These are phyloP conservation scores for Lates calcarifer DNA, from an alignment of 2,113 vertebrate genomes.

Conservation along the genomic window DNA sequence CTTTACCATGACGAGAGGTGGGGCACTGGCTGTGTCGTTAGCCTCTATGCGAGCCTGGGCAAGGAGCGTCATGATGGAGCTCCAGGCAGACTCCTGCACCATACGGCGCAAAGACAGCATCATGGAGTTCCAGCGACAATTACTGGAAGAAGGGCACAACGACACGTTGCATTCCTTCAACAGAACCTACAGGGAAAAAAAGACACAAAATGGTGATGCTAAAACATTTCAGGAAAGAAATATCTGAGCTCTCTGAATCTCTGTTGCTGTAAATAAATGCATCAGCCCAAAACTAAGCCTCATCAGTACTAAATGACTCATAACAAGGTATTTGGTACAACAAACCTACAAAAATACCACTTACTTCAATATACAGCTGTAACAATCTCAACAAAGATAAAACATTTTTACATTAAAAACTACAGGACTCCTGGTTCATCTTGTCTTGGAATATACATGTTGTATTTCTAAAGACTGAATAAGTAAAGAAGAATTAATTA, in stretches of 20 bases:
- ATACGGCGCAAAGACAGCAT: constrained; percentile 76
- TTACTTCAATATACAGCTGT: neutral
- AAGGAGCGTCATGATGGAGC: constrained; percentile 72
- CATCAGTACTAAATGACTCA: too few species aligned
- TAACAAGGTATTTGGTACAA: too few species aligned
- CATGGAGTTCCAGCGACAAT: constrained; percentile 83
- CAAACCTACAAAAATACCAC: too few species aligned
- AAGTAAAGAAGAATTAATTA: too few species aligned
- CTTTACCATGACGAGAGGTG: constrained; percentile 78
- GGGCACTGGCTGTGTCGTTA: constrained; percentile 67
- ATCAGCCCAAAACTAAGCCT: too few species aligned
- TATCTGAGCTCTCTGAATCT: too few species aligned
- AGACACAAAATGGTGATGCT: neutral
- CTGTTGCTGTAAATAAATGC: neutral
- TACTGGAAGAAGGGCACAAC: constrained; percentile 70
- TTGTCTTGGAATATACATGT: too few species aligned
- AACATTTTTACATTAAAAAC: too few species aligned
- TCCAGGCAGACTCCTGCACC: constrained; percentile 78
- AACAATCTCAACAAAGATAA: neutral
- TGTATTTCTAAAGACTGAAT: too few species aligned
- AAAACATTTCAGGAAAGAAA: neutral
- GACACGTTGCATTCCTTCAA: constrained; percentile 77
- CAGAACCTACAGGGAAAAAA: constrained; percentile 68
- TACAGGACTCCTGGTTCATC: too few species aligned
- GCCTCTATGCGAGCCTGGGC: constrained; percentile 81